phyloP scores from a whole-genome alignment of 2,797 vertebrate species.

The Rhinophrynus dorsalis region DNA sequence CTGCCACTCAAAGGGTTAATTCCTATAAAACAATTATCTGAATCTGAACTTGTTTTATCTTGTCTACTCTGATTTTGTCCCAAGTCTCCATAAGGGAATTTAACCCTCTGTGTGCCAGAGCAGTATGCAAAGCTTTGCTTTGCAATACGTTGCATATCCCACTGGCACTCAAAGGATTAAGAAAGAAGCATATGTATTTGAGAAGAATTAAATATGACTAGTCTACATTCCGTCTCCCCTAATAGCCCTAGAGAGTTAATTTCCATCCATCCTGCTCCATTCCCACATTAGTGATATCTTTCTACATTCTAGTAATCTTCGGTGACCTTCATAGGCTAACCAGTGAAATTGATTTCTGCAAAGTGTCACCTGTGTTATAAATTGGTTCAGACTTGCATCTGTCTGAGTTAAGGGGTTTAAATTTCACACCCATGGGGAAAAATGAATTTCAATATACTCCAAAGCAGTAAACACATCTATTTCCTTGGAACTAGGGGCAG shows the following conservation, averaged over 20 bases:
- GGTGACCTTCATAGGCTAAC: conserved; percentile 56
- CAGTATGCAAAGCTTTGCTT: too few relatives aligned
- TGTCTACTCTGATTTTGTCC: conserved; percentile 23
- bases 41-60: conserved; percentile 12
- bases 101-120: too few relatives aligned
- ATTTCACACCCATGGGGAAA: conserved; percentile 55
- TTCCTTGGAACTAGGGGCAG: too few relatives aligned
- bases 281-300: conserved; percentile 46
- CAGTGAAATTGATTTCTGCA: conserved; percentile 60
- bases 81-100: conserved; percentile 1
- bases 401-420: conserved; percentile 57
- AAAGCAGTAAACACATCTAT: conserved; percentile 36
- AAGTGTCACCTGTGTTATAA: conserved; percentile 60
- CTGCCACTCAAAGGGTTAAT: too few relatives aligned
- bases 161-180: too few relatives aligned
- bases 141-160: too few relatives aligned
- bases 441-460: conserved; percentile 34
- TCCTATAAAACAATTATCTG: conserved; percentile 13
- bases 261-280: conserved; percentile 35
- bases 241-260: conserved; percentile 48
- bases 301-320: conserved; percentile 52
- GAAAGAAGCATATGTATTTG: conserved; percentile 16
- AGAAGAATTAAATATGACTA: conserved; percentile 32
- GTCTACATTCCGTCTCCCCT: conserved; percentile 13
- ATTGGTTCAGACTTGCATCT: conserved; percentile 57